Evolutionary conservation across 2,888 invertebrate genomes (phyloP).

Genomic region (Graphium colonna): DNA sequence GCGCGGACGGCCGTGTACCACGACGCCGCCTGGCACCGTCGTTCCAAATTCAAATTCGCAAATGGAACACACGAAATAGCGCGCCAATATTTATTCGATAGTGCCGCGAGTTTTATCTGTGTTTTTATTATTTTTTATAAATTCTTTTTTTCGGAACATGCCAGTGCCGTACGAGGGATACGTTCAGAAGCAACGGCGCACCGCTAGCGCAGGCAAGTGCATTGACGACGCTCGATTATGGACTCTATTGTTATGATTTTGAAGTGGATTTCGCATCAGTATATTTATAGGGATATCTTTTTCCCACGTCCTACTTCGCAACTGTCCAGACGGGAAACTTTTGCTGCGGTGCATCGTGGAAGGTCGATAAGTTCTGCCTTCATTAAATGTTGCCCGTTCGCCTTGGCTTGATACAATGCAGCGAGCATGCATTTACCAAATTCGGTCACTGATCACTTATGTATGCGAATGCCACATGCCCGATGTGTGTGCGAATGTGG

Average conservation of each 20-base stretch:
- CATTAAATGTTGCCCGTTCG: no score
- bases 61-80: slow-evolving; percentile 51
- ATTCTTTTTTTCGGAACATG: slow-evolving; percentile 40
- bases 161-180: slow-evolving; percentile 65
- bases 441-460: no score
- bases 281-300: no score
- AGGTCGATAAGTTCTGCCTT: no score
- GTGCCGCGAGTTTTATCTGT: slow-evolving; percentile 47
- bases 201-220: slow-evolving; percentile 62
- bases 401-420: no score
- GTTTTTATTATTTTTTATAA: slow-evolving; percentile 29
- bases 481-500: background rate
- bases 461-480: background rate
- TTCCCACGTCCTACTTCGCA: slow-evolving; percentile 40
- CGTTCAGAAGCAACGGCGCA: slow-evolving; percentile 54
- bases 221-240: slow-evolving; percentile 31
- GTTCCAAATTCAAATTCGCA: slow-evolving; percentile 43
- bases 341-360: slow-evolving; percentile 6
- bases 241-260: slow-evolving; percentile 35
- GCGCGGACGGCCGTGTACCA: slow-evolving; percentile 68
- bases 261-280: slow-evolving; percentile 32
- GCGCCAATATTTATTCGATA: slow-evolving; percentile 27
- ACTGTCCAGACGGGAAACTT: slow-evolving; percentile 44
- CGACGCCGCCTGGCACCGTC: slow-evolving; percentile 63
- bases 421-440: no score